phyloP scores from a whole-genome alignment of 35 echinoderm and acorn worm species.

The Apostichopus japonicus region DNA sequence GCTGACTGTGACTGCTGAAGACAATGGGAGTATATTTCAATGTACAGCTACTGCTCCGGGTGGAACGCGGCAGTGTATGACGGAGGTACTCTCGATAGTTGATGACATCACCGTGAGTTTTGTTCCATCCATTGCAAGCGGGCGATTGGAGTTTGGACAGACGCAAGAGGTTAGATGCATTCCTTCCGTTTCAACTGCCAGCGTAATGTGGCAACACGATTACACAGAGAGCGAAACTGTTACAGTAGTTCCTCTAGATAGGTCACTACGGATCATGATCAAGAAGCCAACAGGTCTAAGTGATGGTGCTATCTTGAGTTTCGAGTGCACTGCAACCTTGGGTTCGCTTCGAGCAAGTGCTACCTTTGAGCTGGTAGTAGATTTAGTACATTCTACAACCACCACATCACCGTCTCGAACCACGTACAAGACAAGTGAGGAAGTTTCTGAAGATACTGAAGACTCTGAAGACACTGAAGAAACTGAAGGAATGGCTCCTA shows the following conservation, averaged over 20 bases:
- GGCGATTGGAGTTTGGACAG: background rate
- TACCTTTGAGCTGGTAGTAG: background rate
- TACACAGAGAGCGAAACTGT: background rate
- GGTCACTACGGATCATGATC: background rate
- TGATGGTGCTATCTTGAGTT: background rate
- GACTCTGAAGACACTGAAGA: background rate
- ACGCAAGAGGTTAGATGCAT: background rate
- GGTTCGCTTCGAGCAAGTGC: background rate
- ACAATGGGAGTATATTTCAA: background rate
- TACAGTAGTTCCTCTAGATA: background rate
- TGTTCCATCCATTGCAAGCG: background rate
- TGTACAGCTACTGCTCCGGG: background rate
- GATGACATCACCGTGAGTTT: background rate
- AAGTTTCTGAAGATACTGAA: background rate
- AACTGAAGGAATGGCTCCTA: background rate
- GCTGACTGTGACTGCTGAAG: background rate
- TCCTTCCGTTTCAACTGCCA: background rate
- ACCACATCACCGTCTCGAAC: background rate
- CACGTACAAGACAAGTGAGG: too few species aligned
- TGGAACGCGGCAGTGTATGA: background rate
- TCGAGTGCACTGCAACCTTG: slow-evolving; percentile 3
- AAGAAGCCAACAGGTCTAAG: background rate
- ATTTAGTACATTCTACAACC: background rate
- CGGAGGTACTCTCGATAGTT: background rate
- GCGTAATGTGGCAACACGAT: background rate